phyloP scores from a whole-genome alignment of 2,113 vertebrate species.

The Solea solea region DNA sequence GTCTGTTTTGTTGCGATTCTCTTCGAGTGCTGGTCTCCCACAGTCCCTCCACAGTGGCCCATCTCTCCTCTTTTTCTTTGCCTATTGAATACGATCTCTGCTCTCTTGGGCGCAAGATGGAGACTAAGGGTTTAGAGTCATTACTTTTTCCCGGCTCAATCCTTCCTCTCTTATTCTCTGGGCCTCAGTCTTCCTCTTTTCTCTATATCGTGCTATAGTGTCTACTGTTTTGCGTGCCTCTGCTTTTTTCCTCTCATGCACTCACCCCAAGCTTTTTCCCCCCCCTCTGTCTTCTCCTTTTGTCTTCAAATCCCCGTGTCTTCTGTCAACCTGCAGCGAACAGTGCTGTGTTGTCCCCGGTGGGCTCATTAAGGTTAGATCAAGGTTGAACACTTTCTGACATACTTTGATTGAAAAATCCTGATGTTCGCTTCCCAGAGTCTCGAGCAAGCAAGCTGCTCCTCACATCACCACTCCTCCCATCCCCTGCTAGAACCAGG shows the following conservation, averaged over 20 bases:
- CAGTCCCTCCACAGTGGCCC: conserved; percentile 25
- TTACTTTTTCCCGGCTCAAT: conserved; percentile 22
- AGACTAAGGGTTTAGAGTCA: conserved; percentile 24
- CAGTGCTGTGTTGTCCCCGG: conserved; percentile 7
- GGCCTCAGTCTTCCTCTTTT: conserved; percentile 8
- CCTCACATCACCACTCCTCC: conserved; percentile 26
- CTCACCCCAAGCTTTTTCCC: background rate
- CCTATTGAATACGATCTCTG: conserved; percentile 46
- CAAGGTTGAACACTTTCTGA: conserved; percentile 54
- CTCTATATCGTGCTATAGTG: background rate
- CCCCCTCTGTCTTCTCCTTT: conserved; percentile 3
- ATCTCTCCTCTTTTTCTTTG: conserved; percentile 41
- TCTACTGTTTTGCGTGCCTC: background rate
- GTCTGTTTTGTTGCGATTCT: conserved; percentile 36
- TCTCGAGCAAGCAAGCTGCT: conserved; percentile 19
- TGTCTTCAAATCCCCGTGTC: conserved; percentile 1
- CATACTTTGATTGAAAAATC: conserved; percentile 29
- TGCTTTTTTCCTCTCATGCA: background rate
- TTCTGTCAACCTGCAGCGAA: conserved; percentile 12
- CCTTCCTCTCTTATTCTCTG: background rate
- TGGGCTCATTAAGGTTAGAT: conserved; percentile 67
- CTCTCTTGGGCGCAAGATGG: conserved; percentile 40
- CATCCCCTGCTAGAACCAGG: conserved; percentile 11
- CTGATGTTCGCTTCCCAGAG: background rate
- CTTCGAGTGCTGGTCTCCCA: conserved; percentile 30